Base-by-base conservation (phyloP, 2,888 invertebrate genomes). In the Diplazon laetatorius region DNA sequence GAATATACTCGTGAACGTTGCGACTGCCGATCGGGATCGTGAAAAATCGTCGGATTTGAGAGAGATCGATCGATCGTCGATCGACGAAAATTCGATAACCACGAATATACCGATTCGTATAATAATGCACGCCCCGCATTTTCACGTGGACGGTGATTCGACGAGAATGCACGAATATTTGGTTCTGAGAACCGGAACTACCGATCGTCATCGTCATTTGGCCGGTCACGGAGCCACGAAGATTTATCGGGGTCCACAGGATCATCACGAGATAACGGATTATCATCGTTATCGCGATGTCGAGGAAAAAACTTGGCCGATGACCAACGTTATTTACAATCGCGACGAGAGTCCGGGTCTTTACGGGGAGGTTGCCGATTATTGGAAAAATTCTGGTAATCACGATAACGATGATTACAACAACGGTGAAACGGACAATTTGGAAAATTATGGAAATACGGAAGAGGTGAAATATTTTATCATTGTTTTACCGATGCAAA, bases 61-160 rank as follows among this genome's bases (percentile, higher is more conserved):
- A n/a, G n/a, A n/a, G n/a, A n/a, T n/a, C n/a, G n/a, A n/a, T n/a
- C n/a, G n/a, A n/a, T n/a, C n/a, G n/a, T n/a, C n/a, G n/a, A n/a
- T n/a, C n/a, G n/a, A n/a, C n/a, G n/a, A n/a, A n/a, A n/a, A n/a
- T n/a, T n/a, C n/a, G n/a, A n/a, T n/a, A n/a, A n/a, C n/a, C n/a
- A n/a, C 10, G 42, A 20, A 66, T 9, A 48, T 88, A 2, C 87
- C 89, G 20, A 81, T 89, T 35, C 84, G 85, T n/a, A 85, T 90
- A 71, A 87, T 90, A 75, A 86, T 90, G 86, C 85, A 85, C 22
- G 87, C 88, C 0, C 90, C 89, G 0, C 90, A 90, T 70, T 76
- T 84, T 22, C 89, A 90, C 66, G 73, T 75, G n/a, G 82, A 85
- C 60, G 75, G 69, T 9, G 83, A 82, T 48, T 66, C 81, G 2